Percentiles rank a stretch among this genome's conserved stretches.
Evolutionary conservation across 2,797 vertebrate genomes (phyloP).

Genomic region (Gymnothorax reevesii): DNA sequence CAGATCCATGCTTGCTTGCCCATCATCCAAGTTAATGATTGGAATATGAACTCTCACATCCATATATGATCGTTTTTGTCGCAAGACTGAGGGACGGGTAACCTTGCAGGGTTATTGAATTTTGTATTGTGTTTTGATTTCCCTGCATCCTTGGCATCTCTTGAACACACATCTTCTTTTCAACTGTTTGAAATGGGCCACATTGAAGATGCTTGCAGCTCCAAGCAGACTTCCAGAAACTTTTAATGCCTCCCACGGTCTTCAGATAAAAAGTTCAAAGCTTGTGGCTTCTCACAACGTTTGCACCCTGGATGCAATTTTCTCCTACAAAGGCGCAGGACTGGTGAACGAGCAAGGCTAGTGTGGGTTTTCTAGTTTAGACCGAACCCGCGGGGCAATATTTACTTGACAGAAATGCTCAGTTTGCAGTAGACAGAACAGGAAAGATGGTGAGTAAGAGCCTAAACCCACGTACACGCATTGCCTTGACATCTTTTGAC

Average conservation of each 20-base stretch:
- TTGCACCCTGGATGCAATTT: background rate
- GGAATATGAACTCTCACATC: background rate
- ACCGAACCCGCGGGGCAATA: background rate
- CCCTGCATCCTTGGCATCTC: background rate
- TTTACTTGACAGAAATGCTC: background rate
- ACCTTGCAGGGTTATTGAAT: background rate
- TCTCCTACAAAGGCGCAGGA: background rate
- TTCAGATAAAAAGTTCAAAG: slow-evolving; percentile 13
- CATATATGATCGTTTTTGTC: background rate
- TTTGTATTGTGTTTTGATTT: background rate
- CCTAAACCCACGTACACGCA: background rate
- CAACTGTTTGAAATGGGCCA: background rate
- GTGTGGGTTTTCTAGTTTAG: background rate
- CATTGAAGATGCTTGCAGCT: background rate
- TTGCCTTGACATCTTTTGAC: background rate
- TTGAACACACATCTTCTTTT: background rate
- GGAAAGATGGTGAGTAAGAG: background rate
- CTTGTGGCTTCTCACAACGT: slow-evolving; percentile 23
- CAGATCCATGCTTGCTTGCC: too few species aligned
- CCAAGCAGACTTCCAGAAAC: background rate
- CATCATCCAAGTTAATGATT: background rate
- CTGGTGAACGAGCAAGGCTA: background rate
- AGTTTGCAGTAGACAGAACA: background rate
- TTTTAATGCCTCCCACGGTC: slow-evolving; percentile 12
- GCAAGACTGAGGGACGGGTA: background rate